Percentiles rank a stretch among this genome's conserved stretches.
These are phyloP conservation scores for Drosophila antonietae DNA, from an alignment of 2,888 invertebrate genomes.

Conservation along the genomic window DNA sequence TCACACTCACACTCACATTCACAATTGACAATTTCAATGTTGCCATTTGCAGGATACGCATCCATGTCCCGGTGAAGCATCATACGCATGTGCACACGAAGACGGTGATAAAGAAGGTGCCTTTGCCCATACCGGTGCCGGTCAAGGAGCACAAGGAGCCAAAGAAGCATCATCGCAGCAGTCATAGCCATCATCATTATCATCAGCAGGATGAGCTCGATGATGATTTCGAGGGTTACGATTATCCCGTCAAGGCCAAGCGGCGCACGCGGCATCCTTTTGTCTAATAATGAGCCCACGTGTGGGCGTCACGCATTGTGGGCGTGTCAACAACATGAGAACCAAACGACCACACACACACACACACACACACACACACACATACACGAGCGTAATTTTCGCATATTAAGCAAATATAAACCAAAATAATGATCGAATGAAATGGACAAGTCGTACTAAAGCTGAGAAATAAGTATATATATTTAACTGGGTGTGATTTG, in stretches of 20 bases:
- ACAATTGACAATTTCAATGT: constrained; percentile 16
- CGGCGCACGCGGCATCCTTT: constrained; percentile 82
- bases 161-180: constrained; percentile 74
- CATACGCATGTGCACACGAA: constrained; percentile 85
- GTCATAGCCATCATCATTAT: constrained; percentile 71
- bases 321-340: constrained; percentile 33
- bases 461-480: neutral
- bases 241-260: constrained; percentile 83
- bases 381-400: constrained; percentile 14
- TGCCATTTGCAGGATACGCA: constrained; percentile 79
- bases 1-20: constrained; percentile 3
- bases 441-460: constrained; percentile 32
- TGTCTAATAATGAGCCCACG: constrained; percentile 57
- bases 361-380: neutral
- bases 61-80: constrained; percentile 84
- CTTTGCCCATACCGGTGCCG: constrained; percentile 83
- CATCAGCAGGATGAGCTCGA: constrained; percentile 76
- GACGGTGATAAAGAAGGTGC: constrained; percentile 84
- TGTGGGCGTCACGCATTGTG: constrained; percentile 25
- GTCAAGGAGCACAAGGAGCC: constrained; percentile 82
- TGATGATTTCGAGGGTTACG: constrained; percentile 83
- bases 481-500: constrained; percentile 75
- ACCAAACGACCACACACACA: constrained; percentile 2
- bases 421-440: constrained; percentile 66
- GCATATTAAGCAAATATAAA: constrained; percentile 63